A percentile compares a stretch with the other conserved stretches of the same genome.
Conservation (phyloP, 2,797 vertebrate species). For the Dromococcyx pavoninus region DNA sequence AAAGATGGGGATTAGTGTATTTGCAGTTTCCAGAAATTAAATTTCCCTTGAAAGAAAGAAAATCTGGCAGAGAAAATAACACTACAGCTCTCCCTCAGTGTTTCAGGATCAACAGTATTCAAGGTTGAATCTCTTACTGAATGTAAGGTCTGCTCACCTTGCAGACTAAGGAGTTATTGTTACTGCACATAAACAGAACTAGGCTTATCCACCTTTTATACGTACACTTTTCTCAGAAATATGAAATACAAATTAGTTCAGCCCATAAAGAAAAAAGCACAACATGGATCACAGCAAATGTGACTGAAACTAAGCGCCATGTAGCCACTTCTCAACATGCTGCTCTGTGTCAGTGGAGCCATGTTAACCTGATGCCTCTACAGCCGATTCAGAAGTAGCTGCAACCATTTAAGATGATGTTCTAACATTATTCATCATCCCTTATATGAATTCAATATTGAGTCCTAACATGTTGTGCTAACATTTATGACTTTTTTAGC, state of each 20-base stretch:
- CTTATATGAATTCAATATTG: background rate
- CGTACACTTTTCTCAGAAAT: background rate
- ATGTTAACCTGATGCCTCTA: background rate
- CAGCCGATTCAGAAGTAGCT: background rate
- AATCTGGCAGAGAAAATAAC: background rate
- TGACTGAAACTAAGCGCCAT: background rate
- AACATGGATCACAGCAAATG: background rate
- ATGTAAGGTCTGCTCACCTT: background rate
- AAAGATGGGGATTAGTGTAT: background rate
- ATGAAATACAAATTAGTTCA: background rate
- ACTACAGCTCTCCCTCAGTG: background rate
- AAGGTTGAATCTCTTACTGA: background rate
- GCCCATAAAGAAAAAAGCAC: background rate
- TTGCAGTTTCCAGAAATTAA: background rate
- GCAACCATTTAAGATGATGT: background rate
- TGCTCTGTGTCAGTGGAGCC: background rate
- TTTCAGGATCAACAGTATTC: background rate
- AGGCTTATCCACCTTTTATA: background rate
- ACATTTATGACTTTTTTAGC: background rate
- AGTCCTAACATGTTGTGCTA: background rate
- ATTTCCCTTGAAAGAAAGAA: background rate
- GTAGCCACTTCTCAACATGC: background rate
- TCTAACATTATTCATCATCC: background rate
- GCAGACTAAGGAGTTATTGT: background rate
- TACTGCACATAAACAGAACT: background rate